Conservation (phyloP, 2,113 vertebrate species). For the Toxotes jaculatrix region DNA sequence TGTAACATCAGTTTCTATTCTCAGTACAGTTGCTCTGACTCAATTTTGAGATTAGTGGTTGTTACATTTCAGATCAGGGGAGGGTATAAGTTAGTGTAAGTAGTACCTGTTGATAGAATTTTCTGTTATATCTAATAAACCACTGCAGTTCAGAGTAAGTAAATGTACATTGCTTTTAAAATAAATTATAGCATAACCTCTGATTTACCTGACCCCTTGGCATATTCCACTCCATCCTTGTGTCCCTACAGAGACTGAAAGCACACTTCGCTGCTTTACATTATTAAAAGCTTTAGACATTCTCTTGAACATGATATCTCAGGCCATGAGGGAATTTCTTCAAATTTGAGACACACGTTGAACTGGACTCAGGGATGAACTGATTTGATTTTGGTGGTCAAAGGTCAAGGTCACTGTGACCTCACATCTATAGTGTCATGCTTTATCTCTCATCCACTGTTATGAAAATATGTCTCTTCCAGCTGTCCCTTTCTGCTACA, state of each 20-base stretch:
- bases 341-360: no score
- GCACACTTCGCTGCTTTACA: not conserved
- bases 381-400: no score
- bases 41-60: no score
- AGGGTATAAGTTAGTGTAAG: not conserved
- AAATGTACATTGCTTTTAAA: not conserved
- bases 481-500: constrained; percentile 26
- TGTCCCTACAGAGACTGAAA: not conserved
- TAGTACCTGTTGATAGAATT: not conserved
- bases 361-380: no score
- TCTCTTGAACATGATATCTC: no score
- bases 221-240: not conserved
- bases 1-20: not conserved
- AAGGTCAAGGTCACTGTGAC: no score
- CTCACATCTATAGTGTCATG: no score
- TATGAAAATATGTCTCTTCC: constrained; percentile 6
- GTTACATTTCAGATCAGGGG: not conserved
- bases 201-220: not conserved
- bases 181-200: not conserved
- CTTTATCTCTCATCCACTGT: not conserved
- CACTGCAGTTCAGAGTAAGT: not conserved
- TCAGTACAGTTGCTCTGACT: not conserved
- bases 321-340: no score
- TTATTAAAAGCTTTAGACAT: not conserved
- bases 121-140: not conserved